These are phyloP conservation scores for Clanis bilineata DNA, from an alignment of 2,888 invertebrate genomes.

Conservation along the genomic window DNA sequence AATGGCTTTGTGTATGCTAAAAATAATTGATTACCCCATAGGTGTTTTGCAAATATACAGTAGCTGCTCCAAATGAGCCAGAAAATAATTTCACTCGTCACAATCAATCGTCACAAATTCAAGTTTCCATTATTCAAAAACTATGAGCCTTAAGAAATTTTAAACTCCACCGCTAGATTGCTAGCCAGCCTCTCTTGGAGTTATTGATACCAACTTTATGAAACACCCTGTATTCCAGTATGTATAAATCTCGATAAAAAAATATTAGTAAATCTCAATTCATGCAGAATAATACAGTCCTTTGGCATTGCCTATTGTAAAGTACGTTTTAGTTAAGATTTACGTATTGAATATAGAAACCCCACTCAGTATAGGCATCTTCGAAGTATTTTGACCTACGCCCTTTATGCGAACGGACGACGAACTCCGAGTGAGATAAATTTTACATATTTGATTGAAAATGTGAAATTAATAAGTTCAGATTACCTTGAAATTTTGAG, in stretches of 20 bases:
- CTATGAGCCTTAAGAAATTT: too few species aligned
- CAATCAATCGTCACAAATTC: too few species aligned
- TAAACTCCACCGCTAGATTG: too few species aligned
- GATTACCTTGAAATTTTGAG: background rate
- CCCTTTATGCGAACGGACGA: conserved; percentile 29
- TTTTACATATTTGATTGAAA: conserved; percentile 17
- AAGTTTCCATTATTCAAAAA: too few species aligned
- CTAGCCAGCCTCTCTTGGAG: too few species aligned
- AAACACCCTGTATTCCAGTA: too few species aligned
- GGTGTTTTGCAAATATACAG: too few species aligned
- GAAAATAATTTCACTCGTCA: too few species aligned
- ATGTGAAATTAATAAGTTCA: background rate
- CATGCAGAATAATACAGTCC: conserved; percentile 1
- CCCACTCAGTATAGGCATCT: conserved; percentile 23
- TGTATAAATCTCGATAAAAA: background rate
- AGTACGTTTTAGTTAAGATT: conserved; percentile 33
- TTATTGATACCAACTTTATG: too few species aligned
- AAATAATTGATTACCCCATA: too few species aligned
- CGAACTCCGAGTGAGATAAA: conserved; percentile 1
- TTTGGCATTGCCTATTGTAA: conserved; percentile 30
- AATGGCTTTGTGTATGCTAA: too few species aligned
- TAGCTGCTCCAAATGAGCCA: too few species aligned
- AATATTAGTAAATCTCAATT: background rate
- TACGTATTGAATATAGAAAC: conserved; percentile 37
- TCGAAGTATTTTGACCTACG: conserved; percentile 34